These are phyloP conservation scores for Omphaloscelis lunosa DNA, from an alignment of 2,888 invertebrate species.

Conservation along the genomic window DNA sequence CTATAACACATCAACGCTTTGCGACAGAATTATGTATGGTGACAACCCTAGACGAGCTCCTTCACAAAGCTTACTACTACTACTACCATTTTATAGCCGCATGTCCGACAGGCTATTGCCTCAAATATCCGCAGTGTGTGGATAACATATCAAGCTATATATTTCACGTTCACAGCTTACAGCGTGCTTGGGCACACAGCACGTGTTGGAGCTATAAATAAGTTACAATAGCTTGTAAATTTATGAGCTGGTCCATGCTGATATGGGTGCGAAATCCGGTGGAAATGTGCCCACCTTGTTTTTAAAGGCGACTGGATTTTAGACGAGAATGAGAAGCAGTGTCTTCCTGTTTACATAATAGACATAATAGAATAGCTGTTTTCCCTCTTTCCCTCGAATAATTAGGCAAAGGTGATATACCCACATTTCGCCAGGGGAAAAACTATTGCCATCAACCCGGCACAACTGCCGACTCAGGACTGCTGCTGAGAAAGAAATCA, in stretches of 20 bases:
- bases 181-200: slow-evolving; percentile 15
- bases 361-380: too few species aligned
- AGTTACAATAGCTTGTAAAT: slow-evolving; percentile 24
- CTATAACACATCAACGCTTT: too few species aligned
- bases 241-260: neutral
- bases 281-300: neutral
- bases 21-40: too few species aligned
- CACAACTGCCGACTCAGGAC: neutral
- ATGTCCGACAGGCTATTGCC: neutral
- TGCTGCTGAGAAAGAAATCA: too few species aligned
- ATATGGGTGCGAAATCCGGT: neutral
- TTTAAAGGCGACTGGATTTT: neutral
- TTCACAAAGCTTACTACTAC: too few species aligned
- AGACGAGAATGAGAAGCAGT: neutral
- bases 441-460: neutral
- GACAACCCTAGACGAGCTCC: too few species aligned
- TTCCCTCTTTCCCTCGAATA: too few species aligned
- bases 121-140: slow-evolving; percentile 19
- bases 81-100: too few species aligned
- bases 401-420: too few species aligned
- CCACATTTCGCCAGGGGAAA: neutral
- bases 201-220: slow-evolving; percentile 32
- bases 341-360: neutral
- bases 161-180: slow-evolving; percentile 21
- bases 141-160: slow-evolving; percentile 19